Base-by-base conservation (phyloP, 2,888 invertebrate species). In the Thera obeliscata region DNA sequence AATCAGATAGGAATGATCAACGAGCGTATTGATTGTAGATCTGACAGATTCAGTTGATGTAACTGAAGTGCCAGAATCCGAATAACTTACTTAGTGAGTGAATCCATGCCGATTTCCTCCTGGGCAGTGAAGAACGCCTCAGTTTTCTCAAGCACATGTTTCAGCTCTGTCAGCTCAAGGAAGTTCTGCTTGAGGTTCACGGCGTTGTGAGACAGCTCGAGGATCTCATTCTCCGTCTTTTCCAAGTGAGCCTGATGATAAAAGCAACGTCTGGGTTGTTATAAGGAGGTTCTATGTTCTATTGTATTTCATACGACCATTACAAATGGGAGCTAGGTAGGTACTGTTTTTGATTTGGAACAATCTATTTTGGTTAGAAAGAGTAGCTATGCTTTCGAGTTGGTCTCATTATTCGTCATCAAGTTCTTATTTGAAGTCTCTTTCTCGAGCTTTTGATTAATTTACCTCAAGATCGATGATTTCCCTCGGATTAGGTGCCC, bases 201-300 rank as follows among this genome's bases (percentile, higher is more conserved):
- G 7, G 98, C 98, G 87, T 98, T 99, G 82, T 97, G 97, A 69
- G 98, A 98, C 72, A 99, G 95, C 90, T 99, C 99, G 63, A 97
- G 95, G 75, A 99, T 96, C 89, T 99, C 99, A 76, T 97, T 97
- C 88, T 99, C 99, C 35, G 98, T 97, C 91, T 98, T 98, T 89
- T 99, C 99, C 85, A 99, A 95, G 77, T 98, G 98, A 0, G 97
- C 97, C 95, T 97, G 87, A 8, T 41, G 11, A 8, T 11, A n/a
- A 61, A 33, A n/a, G n/a, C 46, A 35, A 41, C 2, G 11, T 41
- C 11, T 35, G 36, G 41, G 9, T 9, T 50, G 5, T 22, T 50
- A 7, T 12, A 50, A 0, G 6, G 6, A 12, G 6, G 22, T 22
- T 48, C 6, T 38, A 38, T 38, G 38, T 38, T 38, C 3, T 0